Conservation (phyloP, 2,888 invertebrate genomes). For the Malacosoma neustria region DNA sequence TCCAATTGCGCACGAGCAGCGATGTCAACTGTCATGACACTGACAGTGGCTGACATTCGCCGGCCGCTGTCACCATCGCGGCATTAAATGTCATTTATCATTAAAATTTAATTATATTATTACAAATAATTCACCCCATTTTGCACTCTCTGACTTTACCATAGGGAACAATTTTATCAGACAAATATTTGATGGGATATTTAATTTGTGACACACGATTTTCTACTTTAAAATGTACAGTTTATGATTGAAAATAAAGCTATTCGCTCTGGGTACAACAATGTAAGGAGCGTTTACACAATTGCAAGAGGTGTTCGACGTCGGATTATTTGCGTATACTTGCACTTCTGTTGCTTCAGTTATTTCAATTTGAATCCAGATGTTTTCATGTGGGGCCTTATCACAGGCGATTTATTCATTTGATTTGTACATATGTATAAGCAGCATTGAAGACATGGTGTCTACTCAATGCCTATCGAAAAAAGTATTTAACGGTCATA, state of each 20-base stretch:
- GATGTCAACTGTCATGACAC: conserved; percentile 2
- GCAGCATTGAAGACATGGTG: too few relatives aligned
- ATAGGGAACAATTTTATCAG: neutral
- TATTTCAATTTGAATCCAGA: neutral
- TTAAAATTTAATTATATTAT: conserved; percentile 2
- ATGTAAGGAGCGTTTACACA: neutral
- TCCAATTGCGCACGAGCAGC: conserved; percentile 2
- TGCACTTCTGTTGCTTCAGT: neutral
- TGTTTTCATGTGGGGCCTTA: neutral
- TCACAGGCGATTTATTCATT: too few relatives aligned
- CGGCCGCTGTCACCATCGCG: neutral
- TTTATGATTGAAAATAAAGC: neutral
- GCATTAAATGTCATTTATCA: conserved; percentile 6
- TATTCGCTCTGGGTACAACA: neutral
- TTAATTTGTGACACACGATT: neutral
- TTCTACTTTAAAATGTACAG: neutral
- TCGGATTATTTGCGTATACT: neutral
- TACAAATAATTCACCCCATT: neutral
- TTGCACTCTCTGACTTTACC: neutral
- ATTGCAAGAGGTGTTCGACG: neutral
- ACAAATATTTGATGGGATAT: neutral
- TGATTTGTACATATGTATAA: too few relatives aligned
- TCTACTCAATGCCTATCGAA: too few relatives aligned
- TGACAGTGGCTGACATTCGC: neutral
- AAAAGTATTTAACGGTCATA: too few relatives aligned